Conservation (phyloP, 2,113 vertebrate species). For the Speoplatyrhinus poulsoni region DNA sequence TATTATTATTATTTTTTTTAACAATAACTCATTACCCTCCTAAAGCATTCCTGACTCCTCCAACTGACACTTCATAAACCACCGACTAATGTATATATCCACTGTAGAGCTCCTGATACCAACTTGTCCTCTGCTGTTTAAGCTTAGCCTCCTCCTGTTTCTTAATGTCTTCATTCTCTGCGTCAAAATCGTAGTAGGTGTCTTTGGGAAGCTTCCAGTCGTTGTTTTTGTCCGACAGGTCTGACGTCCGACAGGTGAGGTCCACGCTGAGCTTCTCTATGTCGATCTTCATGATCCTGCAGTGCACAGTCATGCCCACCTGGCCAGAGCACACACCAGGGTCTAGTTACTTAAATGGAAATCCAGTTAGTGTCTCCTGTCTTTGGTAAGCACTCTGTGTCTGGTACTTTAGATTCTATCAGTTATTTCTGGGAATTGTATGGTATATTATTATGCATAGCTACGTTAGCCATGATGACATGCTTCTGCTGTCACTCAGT, state of each 20-base stretch:
- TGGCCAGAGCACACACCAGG: constrained; percentile 36
- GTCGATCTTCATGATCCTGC: constrained; percentile 98
- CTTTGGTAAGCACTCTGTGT: too few species aligned
- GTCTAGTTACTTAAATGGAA: not conserved
- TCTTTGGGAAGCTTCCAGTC: constrained; percentile 99
- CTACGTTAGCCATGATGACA: too few species aligned
- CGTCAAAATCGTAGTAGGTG: constrained; percentile 95
- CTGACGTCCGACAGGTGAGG: constrained; percentile 95
- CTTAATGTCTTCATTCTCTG: constrained; percentile 90
- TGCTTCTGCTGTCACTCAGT: too few species aligned
- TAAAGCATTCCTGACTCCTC: too few species aligned
- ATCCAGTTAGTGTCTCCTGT: not conserved
- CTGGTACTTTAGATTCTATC: too few species aligned
- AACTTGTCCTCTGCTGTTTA: constrained; percentile 95
- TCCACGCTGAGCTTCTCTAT: constrained; percentile 98
- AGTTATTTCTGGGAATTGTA: too few species aligned
- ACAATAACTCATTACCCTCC: too few species aligned
- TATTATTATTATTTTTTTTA: too few species aligned
- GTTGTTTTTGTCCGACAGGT: constrained; percentile 94
- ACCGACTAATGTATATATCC: not conserved
- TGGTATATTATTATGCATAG: too few species aligned
- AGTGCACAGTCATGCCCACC: constrained; percentile 99
- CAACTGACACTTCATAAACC: too few species aligned
- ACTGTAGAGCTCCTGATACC: constrained; percentile 53
- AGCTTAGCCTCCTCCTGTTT: constrained; percentile 92